A percentile compares a stretch with the other conserved stretches of the same genome.
These are phyloP conservation scores for Odontocolon sp. DNA, from an alignment of 2,888 invertebrate genomes.

Conservation along the genomic window DNA sequence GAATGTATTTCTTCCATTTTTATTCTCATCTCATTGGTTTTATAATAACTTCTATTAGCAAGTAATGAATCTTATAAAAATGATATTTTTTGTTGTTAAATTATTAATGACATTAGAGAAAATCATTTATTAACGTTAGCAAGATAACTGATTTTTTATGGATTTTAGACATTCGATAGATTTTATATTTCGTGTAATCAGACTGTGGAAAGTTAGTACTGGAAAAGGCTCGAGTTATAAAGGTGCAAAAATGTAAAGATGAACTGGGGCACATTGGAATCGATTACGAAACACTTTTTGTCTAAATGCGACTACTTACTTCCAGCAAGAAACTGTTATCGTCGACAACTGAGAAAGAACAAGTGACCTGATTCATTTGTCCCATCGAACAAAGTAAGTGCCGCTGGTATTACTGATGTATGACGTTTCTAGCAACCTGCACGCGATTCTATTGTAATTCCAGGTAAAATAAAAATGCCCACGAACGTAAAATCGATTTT, in stretches of 20 bases:
- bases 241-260: neutral
- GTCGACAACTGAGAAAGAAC: neutral
- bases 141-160: too few species aligned
- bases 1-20: too few species aligned
- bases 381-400: conserved; percentile 26
- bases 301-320: conserved; percentile 12
- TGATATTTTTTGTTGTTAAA: too few species aligned
- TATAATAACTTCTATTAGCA: too few species aligned
- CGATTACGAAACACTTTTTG: conserved; percentile 6
- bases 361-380: conserved; percentile 43
- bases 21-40: too few species aligned
- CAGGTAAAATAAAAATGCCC: conserved; percentile 3
- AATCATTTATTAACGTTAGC: too few species aligned
- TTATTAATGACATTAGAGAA: too few species aligned
- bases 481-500: neutral
- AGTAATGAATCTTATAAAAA: too few species aligned
- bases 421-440: neutral
- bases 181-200: too few species aligned
- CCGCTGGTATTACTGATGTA: conserved; percentile 7
- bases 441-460: neutral
- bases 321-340: neutral
- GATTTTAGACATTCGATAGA: too few species aligned
- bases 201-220: too few species aligned
- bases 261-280: neutral
- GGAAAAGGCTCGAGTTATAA: too few species aligned